Conservation (phyloP, 2,113 vertebrate species). For the Brachirus orientalis region DNA sequence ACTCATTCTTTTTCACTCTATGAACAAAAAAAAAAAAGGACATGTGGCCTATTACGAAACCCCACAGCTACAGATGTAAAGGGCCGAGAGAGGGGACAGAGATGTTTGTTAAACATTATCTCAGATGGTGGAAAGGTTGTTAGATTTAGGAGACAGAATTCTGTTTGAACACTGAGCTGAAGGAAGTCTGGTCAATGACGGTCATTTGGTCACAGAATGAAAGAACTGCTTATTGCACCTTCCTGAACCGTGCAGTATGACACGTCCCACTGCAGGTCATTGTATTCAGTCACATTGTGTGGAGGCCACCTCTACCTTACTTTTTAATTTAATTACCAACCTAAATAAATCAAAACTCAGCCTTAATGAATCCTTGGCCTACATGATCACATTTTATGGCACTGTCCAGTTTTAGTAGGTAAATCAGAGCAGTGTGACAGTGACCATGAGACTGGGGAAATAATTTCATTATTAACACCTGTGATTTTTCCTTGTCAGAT, state of each 20-base stretch:
- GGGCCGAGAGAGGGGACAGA: neutral
- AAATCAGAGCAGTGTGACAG: too few relatives aligned
- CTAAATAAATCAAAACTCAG: too few relatives aligned
- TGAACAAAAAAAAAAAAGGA: slow-evolving; percentile 10
- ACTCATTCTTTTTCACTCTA: slow-evolving; percentile 27
- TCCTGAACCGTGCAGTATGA: neutral
- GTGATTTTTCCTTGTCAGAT: too few relatives aligned
- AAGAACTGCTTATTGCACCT: neutral
- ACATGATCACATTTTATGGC: too few relatives aligned
- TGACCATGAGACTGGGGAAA: too few relatives aligned
- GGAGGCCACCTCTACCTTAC: too few relatives aligned
- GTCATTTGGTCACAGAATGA: neutral
- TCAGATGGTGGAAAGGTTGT: slow-evolving; percentile 20
- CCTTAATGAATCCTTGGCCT: too few relatives aligned
- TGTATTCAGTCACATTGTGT: too few relatives aligned
- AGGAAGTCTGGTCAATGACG: neutral
- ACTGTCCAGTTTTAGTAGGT: too few relatives aligned
- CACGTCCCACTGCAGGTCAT: neutral
- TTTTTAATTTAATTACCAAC: too few relatives aligned
- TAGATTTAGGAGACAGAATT: neutral
- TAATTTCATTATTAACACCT: too few relatives aligned
- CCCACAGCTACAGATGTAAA: neutral
- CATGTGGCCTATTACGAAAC: slow-evolving; percentile 20
- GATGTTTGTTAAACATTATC: slow-evolving; percentile 34
- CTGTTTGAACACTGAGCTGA: neutral